phyloP scores from a whole-genome alignment of 2,113 vertebrate species.

The Grallaria varia region DNA sequence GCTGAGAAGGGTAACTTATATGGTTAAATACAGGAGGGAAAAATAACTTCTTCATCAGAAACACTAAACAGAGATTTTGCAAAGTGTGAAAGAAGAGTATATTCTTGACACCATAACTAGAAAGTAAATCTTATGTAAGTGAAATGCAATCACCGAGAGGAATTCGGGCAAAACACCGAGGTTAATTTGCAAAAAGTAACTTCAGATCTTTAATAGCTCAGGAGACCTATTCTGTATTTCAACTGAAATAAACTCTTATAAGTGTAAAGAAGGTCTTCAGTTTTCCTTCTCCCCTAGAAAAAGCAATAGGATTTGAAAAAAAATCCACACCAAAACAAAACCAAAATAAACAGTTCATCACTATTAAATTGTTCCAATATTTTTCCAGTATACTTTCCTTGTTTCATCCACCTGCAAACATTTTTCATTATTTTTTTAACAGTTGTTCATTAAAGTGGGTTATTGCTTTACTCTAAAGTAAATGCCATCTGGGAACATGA shows the following conservation, averaged over 20 bases:
- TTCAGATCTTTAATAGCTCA: not conserved
- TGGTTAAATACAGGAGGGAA: not conserved
- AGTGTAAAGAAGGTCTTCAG: not conserved
- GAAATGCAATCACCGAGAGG: not conserved
- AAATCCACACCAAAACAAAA: not conserved
- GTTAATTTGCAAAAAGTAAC: not conserved
- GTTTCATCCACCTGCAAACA: conserved; percentile 44
- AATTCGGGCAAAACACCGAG: not conserved
- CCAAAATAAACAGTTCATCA: not conserved
- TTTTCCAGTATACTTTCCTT: conserved; percentile 24
- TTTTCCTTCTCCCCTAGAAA: not conserved
- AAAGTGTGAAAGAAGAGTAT: not conserved
- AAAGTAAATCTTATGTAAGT: not conserved
- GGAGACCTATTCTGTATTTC: not conserved
- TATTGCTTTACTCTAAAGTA: conserved; percentile 42
- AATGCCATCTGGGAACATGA: conserved; percentile 39
- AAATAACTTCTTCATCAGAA: not conserved
- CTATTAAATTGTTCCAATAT: not conserved
- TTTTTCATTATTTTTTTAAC: conserved; percentile 56
- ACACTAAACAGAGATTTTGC: not conserved
- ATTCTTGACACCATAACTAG: not conserved
- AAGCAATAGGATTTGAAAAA: not conserved
- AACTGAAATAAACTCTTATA: not conserved
- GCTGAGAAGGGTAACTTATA: not conserved
- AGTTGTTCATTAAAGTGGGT: conserved; percentile 47